Conservation (phyloP, 2,797 vertebrate genomes). For the Botia kubotai region DNA sequence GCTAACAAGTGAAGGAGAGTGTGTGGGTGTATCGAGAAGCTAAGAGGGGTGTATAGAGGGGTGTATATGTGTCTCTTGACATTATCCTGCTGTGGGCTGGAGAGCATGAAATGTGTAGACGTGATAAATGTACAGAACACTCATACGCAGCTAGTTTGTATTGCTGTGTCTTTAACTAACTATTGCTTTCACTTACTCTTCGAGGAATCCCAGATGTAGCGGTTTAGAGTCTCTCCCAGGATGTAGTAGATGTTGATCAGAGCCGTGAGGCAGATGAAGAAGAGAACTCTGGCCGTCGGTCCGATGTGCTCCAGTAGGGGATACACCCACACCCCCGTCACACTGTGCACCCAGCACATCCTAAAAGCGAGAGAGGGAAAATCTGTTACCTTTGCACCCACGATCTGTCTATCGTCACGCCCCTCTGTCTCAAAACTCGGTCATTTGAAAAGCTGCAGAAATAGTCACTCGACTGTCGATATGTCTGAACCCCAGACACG, state of each 20-base stretch:
- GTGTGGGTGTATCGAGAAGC: conserved; percentile 36
- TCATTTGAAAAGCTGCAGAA: conserved; percentile 47
- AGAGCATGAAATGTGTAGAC: conserved; percentile 23
- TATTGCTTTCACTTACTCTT: conserved; percentile 76
- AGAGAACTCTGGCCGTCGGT: conserved; percentile 82
- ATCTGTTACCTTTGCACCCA: neutral
- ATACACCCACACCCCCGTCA: conserved; percentile 97
- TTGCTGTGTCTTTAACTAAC: no score
- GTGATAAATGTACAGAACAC: neutral
- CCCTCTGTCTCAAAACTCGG: conserved; percentile 33
- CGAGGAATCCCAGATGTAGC: conserved; percentile 93
- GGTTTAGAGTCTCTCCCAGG: conserved; percentile 93
- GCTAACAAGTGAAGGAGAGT: conserved; percentile 43
- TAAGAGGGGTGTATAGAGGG: conserved; percentile 27
- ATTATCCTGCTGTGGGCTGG: conserved; percentile 17
- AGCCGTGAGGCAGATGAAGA: conserved; percentile 83
- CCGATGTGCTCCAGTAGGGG: conserved; percentile 90
- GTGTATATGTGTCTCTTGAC: conserved; percentile 4
- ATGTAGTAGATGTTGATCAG: conserved; percentile 88
- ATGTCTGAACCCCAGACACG: conserved; percentile 51
- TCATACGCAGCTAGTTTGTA: no score
- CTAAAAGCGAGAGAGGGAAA: no score
- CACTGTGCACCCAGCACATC: conserved; percentile 83
- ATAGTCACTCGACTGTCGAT: conserved; percentile 46
- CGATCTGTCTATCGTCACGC: conserved; percentile 24